phyloP scores from a whole-genome alignment of 1,140 invertebrate species.

The Holotrichia oblita region DNA sequence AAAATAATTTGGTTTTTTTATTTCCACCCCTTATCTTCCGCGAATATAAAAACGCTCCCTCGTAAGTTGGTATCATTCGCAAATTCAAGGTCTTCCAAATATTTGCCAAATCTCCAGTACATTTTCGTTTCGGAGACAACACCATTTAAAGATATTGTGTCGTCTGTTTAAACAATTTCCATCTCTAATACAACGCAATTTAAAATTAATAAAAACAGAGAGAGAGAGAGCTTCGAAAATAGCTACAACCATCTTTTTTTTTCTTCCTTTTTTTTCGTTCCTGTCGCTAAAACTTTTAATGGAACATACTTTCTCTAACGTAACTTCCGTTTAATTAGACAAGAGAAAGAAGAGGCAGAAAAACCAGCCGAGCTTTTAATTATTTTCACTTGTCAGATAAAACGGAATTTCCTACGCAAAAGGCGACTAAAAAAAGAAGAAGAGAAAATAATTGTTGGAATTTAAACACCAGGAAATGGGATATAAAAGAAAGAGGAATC shows the following conservation, averaged over 20 bases:
- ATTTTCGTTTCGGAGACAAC: no score
- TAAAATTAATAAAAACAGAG: neutral
- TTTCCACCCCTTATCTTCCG: no score
- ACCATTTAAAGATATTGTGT: no score
- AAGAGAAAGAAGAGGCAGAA: slow-evolving; percentile 29
- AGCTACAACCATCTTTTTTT: neutral
- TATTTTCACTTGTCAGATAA: slow-evolving; percentile 41
- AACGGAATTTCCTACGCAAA: slow-evolving; percentile 12
- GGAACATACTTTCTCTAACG: slow-evolving; percentile 38
- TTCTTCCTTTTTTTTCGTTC: neutral
- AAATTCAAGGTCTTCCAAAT: no score
- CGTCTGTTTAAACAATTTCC: no score
- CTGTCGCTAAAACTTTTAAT: slow-evolving; percentile 28
- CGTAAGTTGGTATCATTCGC: no score
- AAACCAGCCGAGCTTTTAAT: slow-evolving; percentile 36
- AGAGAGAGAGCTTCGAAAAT: neutral
- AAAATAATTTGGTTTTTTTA: no score
- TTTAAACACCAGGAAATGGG: slow-evolving; percentile 37
- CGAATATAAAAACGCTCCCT: no score
- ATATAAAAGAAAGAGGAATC: slow-evolving; percentile 25
- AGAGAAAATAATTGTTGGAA: neutral
- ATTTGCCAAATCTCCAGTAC: no score
- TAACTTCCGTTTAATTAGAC: slow-evolving; percentile 39
- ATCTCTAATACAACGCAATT: neutral
- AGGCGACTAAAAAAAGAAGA: neutral